These are phyloP conservation scores for Indicator indicator DNA, from an alignment of 2,113 vertebrate genomes.

Conservation along the genomic window DNA sequence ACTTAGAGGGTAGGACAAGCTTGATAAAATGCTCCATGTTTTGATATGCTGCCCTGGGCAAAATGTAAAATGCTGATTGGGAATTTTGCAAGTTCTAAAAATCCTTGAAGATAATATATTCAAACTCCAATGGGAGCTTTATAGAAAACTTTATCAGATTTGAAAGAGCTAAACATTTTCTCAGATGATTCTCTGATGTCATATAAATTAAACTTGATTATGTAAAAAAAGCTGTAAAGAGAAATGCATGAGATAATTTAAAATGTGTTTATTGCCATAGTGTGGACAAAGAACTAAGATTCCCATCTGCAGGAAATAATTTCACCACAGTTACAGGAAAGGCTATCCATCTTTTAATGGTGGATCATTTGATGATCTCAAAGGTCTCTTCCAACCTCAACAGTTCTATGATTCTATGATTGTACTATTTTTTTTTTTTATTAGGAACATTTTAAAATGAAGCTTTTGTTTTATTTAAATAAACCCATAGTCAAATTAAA, in stretches of 20 bases:
- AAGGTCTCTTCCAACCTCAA: too few species aligned
- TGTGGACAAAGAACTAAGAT: background rate
- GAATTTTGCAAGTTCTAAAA: slow-evolving; percentile 53
- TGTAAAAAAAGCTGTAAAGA: slow-evolving; percentile 11
- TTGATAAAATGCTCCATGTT: slow-evolving; percentile 50
- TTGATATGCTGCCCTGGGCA: slow-evolving; percentile 52
- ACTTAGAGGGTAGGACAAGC: slow-evolving; percentile 3
- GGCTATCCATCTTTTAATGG: background rate
- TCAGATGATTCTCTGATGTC: slow-evolving; percentile 5
- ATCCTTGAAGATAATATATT: slow-evolving; percentile 61
- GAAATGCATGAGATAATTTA: background rate
- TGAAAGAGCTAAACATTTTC: slow-evolving; percentile 52
- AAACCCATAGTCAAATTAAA: background rate
- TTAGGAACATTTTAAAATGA: background rate
- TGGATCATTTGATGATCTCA: background rate
- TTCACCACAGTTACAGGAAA: background rate
- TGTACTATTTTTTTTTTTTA: background rate
- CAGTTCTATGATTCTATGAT: background rate
- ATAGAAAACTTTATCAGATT: slow-evolving; percentile 47
- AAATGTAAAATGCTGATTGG: slow-evolving; percentile 32
- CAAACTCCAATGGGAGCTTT: background rate
- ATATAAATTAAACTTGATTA: slow-evolving; percentile 23
- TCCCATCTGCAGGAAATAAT: background rate
- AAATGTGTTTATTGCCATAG: background rate
- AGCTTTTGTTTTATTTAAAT: background rate